Conservation (phyloP, 2,797 vertebrate genomes). For the Acanthurus tractus region DNA sequence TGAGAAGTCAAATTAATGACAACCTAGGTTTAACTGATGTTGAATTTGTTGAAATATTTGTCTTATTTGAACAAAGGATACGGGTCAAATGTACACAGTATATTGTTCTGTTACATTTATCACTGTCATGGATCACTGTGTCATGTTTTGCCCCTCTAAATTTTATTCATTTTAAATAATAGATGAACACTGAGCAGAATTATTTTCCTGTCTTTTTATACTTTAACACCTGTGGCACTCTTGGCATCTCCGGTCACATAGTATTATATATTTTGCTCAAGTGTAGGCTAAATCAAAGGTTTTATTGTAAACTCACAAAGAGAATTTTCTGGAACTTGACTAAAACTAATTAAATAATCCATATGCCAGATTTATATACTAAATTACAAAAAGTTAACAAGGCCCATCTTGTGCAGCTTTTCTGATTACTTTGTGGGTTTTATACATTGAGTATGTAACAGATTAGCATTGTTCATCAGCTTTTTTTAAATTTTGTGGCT, state of each 20-base stretch:
- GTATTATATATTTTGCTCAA: slow-evolving; percentile 18
- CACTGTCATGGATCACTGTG: not conserved
- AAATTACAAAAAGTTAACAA: not conserved
- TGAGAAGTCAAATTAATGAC: not conserved
- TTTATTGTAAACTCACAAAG: slow-evolving; percentile 1
- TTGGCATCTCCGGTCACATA: slow-evolving; percentile 12
- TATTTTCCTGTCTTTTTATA: slow-evolving; percentile 9
- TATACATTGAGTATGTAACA: not conserved
- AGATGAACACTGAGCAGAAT: not conserved
- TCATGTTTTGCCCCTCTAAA: not conserved
- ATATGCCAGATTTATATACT: not conserved
- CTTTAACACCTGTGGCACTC: not conserved
- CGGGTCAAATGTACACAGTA: not conserved
- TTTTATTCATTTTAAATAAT: not conserved
- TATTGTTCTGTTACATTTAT: not conserved
- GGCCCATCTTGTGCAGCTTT: not conserved
- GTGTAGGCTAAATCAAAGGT: not conserved
- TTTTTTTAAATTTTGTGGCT: not conserved
- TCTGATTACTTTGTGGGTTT: not conserved
- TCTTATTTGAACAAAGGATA: not conserved
- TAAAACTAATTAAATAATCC: slow-evolving; percentile 16
- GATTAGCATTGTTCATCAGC: not conserved
- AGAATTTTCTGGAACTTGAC: slow-evolving; percentile 1
- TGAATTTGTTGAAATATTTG: not conserved
- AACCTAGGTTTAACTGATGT: not conserved